A percentile compares a stretch with the other conserved stretches of the same genome.
Evolutionary conservation across 2,888 invertebrate genomes (phyloP).

Genomic region (Philereme transversata): DNA sequence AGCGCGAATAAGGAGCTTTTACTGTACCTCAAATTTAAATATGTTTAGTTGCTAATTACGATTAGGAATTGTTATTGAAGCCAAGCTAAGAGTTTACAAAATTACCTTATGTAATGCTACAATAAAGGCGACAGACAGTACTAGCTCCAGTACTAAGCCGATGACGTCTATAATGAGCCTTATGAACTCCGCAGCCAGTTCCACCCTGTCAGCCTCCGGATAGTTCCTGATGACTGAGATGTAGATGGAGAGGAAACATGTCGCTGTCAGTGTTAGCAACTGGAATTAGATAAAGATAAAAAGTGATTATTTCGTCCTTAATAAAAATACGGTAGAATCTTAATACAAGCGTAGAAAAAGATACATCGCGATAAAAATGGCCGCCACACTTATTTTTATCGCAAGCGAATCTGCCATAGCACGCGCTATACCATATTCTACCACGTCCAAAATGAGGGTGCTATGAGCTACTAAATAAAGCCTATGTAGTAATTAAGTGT

Average conservation of each 20-base stretch:
- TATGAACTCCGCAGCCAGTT: slow-evolving; percentile 60
- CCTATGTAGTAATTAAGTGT: too few species aligned
- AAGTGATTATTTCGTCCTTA: background rate
- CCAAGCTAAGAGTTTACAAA: background rate
- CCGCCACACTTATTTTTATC: too few species aligned
- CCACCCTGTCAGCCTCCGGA: slow-evolving; percentile 44
- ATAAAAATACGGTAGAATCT: background rate
- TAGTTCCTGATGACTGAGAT: slow-evolving; percentile 60
- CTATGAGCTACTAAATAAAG: too few species aligned
- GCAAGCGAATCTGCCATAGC: too few species aligned
- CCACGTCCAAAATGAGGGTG: too few species aligned
- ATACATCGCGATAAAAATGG: too few species aligned
- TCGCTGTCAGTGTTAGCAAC: slow-evolving; percentile 64
- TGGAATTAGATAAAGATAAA: slow-evolving; percentile 46
- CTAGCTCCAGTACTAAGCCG: slow-evolving; percentile 62
- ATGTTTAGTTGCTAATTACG: too few species aligned
- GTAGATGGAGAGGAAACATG: slow-evolving; percentile 66
- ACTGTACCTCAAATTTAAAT: too few species aligned
- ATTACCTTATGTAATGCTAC: slow-evolving; percentile 70
- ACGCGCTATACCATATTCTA: too few species aligned
- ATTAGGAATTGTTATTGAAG: too few species aligned
- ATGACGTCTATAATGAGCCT: slow-evolving; percentile 66
- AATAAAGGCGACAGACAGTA: slow-evolving; percentile 65
- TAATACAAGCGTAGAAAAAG: too few species aligned
- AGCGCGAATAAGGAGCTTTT: too few species aligned